Percentiles rank a stretch among this genome's conserved stretches.
Conservation (phyloP, 2,797 vertebrate genomes). For the Sebastes taczanowskii region DNA sequence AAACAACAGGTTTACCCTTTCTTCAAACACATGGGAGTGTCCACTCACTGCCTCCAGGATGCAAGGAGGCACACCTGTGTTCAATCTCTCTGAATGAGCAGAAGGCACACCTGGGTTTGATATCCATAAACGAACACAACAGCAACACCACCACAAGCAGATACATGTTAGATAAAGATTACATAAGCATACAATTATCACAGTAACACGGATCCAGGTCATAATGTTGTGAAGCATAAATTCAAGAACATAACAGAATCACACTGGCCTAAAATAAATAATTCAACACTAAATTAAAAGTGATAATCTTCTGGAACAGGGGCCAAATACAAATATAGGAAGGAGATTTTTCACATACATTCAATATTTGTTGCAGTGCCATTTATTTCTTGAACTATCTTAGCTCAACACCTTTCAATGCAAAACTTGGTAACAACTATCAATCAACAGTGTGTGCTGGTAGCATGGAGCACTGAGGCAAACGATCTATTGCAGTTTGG, state of each 20-base stretch:
- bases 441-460: not conserved
- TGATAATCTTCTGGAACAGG: not conserved
- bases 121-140: not conserved
- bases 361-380: not conserved
- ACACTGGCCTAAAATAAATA: not conserved
- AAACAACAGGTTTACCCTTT: not conserved
- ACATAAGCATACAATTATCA: not conserved
- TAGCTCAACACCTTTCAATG: not conserved
- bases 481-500: not conserved
- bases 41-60: not conserved
- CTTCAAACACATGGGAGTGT: not conserved
- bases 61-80: constrained; percentile 12
- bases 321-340: not conserved
- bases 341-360: not conserved
- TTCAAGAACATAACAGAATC: not conserved
- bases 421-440: not conserved
- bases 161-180: not conserved
- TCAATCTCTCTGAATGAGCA: not conserved
- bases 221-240: not conserved
- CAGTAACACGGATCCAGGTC: not conserved
- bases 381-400: not conserved
- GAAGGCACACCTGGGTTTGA: constrained; percentile 1
- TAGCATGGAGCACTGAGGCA: not conserved
- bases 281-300: not conserved
- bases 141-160: not conserved